Evolutionary conservation across 2,888 invertebrate species (phyloP), one percentile per base, ranked within the genome.

Genomic region (Callosobruchus maculatus): DNA sequence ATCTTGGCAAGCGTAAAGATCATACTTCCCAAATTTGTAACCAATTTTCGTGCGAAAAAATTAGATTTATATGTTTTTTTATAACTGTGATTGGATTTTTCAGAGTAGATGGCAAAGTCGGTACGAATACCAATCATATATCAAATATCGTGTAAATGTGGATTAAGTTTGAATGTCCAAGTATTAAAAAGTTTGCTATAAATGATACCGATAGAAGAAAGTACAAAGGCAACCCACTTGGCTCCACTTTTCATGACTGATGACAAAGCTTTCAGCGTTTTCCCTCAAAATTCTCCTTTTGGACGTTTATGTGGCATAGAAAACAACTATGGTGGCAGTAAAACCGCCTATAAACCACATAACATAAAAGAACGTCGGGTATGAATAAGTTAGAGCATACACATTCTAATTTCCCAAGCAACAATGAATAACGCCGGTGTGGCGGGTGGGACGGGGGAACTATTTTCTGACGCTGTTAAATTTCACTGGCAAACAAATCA

Each of bases 391-490:
- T 78, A 78, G 82, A 49, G 49, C 49, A 49, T 49, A 84, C 83
- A 83, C 83, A 84, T 83, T 82, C 82, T 83, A 84, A 84, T 83
- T 83, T 82, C 78, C 78, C 78, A 78, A 78, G 79, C 81, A 79
- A 79, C 79, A 79, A 82, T 82, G 82, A 84, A 82, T 82, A 82
- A 83, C 79, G 77, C 80, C 81, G 74, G 74, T 1, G 68, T 21
- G 78, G 18, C 7, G 49, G 9, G 49, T 5, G 9, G 18, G 13
- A 18, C 49, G 49, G 49, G 13, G 49, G 5, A 80, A 82, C 82
- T 83, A 83, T 84, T 83, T 82, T 82, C 82, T 78, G 78, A 80
- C 79, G 78, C 80, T 77, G 81, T 81, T 78, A 79, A 80, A 80
- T 78, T 81, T 79, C 76, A 71, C 71, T 74, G 22, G 31, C 75